Conservation (phyloP, 2,113 vertebrate species). For the Pholis gunnellus region DNA sequence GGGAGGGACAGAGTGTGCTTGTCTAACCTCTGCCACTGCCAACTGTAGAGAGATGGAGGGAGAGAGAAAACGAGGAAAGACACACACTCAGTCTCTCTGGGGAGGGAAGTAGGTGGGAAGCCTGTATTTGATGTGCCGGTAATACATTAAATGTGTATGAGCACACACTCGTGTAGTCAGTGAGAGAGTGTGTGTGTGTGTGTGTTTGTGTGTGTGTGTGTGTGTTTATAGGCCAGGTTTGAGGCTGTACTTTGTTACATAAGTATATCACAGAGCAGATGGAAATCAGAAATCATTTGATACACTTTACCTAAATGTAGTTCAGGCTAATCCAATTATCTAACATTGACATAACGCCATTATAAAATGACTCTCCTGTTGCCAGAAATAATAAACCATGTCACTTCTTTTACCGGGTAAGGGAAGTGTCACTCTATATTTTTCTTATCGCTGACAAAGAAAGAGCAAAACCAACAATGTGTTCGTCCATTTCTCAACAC, state of each 20-base stretch:
- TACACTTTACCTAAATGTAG: conserved; percentile 30
- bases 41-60: conserved; percentile 63
- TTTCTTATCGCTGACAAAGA: not conserved
- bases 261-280: conserved; percentile 50
- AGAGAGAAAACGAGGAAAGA: conserved; percentile 67
- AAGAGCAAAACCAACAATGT: not conserved
- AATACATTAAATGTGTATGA: conserved; percentile 72
- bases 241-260: conserved; percentile 34
- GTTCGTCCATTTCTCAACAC: not conserved
- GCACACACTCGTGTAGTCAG: conserved; percentile 35
- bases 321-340: conserved; percentile 55
- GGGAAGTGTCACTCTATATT: not conserved
- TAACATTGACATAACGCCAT: conserved; percentile 27
- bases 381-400: conserved; percentile 12
- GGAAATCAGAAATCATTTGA: conserved; percentile 60
- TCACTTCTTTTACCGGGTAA: not conserved
- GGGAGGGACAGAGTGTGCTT: conserved; percentile 52
- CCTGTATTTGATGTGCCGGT: conserved; percentile 72
- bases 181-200: not conserved
- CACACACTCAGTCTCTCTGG: conserved; percentile 66
- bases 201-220: conserved; percentile 9
- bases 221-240: conserved; percentile 35
- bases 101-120: conserved; percentile 67
- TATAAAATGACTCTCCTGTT: conserved; percentile 39
- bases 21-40: conserved; percentile 76